Evolutionary conservation across 2,797 vertebrate genomes (phyloP), one percentile per base, ranked within the genome.

Genomic region (Artibeus jamaicensis): DNA sequence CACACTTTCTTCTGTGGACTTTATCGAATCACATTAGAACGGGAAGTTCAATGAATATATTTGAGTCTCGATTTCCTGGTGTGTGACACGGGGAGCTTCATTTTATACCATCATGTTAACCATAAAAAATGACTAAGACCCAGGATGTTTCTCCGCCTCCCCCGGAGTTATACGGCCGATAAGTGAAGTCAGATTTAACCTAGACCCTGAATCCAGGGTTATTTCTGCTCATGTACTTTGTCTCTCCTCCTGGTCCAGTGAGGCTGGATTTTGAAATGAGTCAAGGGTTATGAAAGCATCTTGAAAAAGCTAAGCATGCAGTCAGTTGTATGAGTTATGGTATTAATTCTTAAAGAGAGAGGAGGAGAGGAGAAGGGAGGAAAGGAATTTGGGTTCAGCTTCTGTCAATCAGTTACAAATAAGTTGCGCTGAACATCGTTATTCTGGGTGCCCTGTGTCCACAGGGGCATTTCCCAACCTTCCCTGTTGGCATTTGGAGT

Each of bases 351-450:
- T 24, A 74, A 24, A 79, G 18, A 81, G 21, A 19, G 50, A 37
- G 22, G 50, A 37, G 22, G 59, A 24, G n/a, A 85, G 1, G 22
- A 9, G 0, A 0, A 12, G 9, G 4, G 22, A 9, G n/a, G 39
- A 42, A 42, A 24, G 34, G 10, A 16, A 42, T 83, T 92, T 44
- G 24, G 10, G n/a, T 76, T 74, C 9, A 94, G 5, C 7, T 7
- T 91, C 24, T 83, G 24, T 55, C 15, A 76, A 73, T 82, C 46
- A 37, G 37, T 77, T 93, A 77, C 67, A 78, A 82, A 37, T 34
- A 92, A 76, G 59, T 15, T 34, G 1, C 14, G 9, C 3, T 37
- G 46, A 1, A 93, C 68, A 50, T 74, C 53, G 44, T 74, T 5
- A 3, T 57, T 3, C 10, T 21, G 8, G 2, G 22, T 22, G 8